Evolutionary conservation across 2,888 invertebrate species (phyloP).

Genomic region (Drosophila multiciliata): DNA sequence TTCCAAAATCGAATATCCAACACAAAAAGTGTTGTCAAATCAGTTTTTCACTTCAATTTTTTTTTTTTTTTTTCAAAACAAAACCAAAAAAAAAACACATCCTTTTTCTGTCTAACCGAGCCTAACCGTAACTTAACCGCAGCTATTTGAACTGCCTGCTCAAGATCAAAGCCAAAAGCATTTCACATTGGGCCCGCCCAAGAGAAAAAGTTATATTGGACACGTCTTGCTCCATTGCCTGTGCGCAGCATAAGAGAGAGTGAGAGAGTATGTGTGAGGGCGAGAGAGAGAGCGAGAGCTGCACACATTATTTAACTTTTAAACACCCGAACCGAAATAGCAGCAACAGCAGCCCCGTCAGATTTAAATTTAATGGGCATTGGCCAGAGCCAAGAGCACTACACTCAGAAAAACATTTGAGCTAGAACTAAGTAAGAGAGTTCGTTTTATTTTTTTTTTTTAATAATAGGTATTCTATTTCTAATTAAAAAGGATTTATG

Average conservation of each 20-base stretch:
- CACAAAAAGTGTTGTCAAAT: conserved; percentile 52
- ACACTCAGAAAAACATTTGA: not conserved
- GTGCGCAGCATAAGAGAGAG: conserved; percentile 28
- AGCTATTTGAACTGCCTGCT: conserved; percentile 74
- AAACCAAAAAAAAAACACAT: conserved; percentile 26
- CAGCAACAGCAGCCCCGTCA: conserved; percentile 56
- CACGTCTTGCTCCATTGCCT: conserved; percentile 76
- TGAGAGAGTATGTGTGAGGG: not conserved
- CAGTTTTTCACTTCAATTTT: conserved; percentile 12
- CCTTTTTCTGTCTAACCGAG: conserved; percentile 54
- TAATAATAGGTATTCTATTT: not conserved
- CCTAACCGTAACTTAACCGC: conserved; percentile 60
- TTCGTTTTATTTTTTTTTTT: not conserved
- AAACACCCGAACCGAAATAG: conserved; percentile 68
- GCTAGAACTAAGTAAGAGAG: not conserved
- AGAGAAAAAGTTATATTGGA: conserved; percentile 78
- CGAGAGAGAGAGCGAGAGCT: not conserved
- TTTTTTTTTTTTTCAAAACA: conserved; percentile 11
- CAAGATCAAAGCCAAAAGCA: conserved; percentile 69
- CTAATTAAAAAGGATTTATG: not conserved
- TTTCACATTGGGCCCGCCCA: conserved; percentile 24
- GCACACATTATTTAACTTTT: conserved; percentile 77
- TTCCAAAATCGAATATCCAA: conserved; percentile 43
- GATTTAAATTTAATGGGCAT: conserved; percentile 76
- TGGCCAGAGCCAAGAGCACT: conserved; percentile 5